phyloP scores from a whole-genome alignment of 2,888 invertebrate genomes.

The Melanostoma scalare region DNA sequence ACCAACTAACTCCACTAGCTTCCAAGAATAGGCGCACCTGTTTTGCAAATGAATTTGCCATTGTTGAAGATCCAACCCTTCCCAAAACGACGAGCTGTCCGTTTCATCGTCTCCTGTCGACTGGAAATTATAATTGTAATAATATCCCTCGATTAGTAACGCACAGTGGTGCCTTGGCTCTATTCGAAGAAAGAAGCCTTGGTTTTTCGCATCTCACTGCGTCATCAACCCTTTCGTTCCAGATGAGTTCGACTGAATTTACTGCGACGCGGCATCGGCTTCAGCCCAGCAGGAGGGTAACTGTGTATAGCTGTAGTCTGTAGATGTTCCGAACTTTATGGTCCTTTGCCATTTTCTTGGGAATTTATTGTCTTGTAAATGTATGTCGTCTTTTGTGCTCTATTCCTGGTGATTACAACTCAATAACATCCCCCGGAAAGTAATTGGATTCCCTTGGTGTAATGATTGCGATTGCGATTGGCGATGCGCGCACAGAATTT shows the following conservation, averaged over 20 bases:
- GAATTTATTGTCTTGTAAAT: conserved; percentile 73
- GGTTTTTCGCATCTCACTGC: conserved; percentile 56
- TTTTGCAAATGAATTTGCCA: conserved; percentile 35
- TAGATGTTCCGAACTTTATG: conserved; percentile 51
- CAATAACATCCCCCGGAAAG: conserved; percentile 71
- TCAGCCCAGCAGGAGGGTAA: conserved; percentile 58
- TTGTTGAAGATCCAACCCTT: conserved; percentile 4
- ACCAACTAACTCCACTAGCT: conserved; percentile 11
- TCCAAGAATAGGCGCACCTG: conserved; percentile 59
- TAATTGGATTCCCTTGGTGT: conserved; percentile 68
- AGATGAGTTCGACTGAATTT: conserved; percentile 61
- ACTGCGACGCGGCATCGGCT: not conserved
- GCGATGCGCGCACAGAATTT: conserved; percentile 10
- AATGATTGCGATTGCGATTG: conserved; percentile 38
- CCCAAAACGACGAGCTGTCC: not conserved
- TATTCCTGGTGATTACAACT: conserved; percentile 72
- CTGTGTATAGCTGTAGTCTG: not conserved
- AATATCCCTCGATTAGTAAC: conserved; percentile 72
- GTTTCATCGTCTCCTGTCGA: conserved; percentile 51
- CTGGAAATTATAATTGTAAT: conserved; percentile 73
- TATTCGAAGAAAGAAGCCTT: conserved; percentile 36
- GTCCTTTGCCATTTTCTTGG: conserved; percentile 63
- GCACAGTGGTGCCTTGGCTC: conserved; percentile 63
- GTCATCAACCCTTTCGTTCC: conserved; percentile 69
- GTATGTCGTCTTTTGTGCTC: conserved; percentile 65